These are phyloP conservation scores for Boulengeromyrus knoepffleri DNA, from an alignment of 2,113 vertebrate species.

Conservation along the genomic window DNA sequence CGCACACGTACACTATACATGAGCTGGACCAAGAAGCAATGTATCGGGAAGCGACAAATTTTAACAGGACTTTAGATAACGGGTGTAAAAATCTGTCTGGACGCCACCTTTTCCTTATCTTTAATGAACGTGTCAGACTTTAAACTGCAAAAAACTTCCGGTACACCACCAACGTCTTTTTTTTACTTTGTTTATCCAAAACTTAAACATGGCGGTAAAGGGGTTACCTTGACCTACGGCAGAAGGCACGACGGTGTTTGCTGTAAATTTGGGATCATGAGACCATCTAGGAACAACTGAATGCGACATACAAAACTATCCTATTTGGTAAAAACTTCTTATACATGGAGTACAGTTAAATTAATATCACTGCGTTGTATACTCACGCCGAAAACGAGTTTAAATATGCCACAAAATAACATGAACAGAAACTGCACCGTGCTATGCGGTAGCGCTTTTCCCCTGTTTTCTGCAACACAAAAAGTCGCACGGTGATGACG, in stretches of 20 bases:
- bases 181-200: background rate
- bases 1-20: background rate
- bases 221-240: background rate
- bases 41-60: background rate
- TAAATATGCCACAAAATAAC: background rate
- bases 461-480: constrained; percentile 58
- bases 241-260: background rate
- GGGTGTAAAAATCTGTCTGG: background rate
- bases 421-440: background rate
- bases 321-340: background rate
- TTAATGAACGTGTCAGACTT: background rate
- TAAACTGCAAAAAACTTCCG: background rate
- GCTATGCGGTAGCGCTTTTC: background rate
- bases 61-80: background rate
- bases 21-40: background rate
- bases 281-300: background rate
- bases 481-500: constrained; percentile 51
- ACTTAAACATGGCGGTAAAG: background rate
- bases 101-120: background rate
- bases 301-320: background rate
- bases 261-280: background rate
- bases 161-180: background rate
- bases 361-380: background rate
- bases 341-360: background rate
- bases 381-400: background rate